Evolutionary conservation across 2,113 vertebrate species (phyloP).

Genomic region (Solenodon paradoxus): DNA sequence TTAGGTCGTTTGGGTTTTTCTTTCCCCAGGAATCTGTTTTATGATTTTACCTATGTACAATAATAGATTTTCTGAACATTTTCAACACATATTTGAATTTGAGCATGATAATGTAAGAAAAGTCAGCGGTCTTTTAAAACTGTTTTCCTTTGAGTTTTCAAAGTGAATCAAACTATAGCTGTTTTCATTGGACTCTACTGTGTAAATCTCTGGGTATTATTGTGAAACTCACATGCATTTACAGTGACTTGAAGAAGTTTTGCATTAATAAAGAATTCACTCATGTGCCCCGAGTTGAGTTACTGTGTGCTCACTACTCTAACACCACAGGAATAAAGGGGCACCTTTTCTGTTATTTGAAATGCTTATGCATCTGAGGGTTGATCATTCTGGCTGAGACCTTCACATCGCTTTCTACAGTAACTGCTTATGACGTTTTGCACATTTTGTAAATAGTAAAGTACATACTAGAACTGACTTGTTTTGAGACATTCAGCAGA

Average conservation of each 20-base stretch:
- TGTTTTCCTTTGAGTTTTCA: constrained; percentile 55
- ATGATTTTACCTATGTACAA: constrained; percentile 60
- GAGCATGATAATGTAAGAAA: constrained; percentile 66
- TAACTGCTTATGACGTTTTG: constrained; percentile 67
- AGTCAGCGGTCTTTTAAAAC: constrained; percentile 30
- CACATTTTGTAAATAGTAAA: constrained; percentile 79
- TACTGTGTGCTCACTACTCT: constrained; percentile 45
- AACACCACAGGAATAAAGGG: not conserved
- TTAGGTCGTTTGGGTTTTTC: constrained; percentile 51
- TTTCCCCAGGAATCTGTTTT: constrained; percentile 41
- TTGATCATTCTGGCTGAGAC: constrained; percentile 52
- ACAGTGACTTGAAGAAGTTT: constrained; percentile 52
- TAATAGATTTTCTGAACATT: constrained; percentile 63
- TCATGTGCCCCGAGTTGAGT: constrained; percentile 58
- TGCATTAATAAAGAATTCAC: constrained; percentile 71
- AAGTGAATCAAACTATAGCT: constrained; percentile 44
- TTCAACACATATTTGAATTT: constrained; percentile 63
- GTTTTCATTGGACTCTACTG: constrained; percentile 58
- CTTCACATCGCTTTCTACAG: constrained; percentile 53
- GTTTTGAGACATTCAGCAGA: constrained; percentile 56
- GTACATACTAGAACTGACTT: constrained; percentile 70
- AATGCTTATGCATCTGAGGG: constrained; percentile 37
- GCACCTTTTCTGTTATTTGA: constrained; percentile 47
- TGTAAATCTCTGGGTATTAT: constrained; percentile 57
- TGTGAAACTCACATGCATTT: constrained; percentile 67